Percentiles rank a stretch among this genome's conserved stretches.
Conservation (phyloP, 2,797 vertebrate genomes). For the Artibeus jamaicensis region DNA sequence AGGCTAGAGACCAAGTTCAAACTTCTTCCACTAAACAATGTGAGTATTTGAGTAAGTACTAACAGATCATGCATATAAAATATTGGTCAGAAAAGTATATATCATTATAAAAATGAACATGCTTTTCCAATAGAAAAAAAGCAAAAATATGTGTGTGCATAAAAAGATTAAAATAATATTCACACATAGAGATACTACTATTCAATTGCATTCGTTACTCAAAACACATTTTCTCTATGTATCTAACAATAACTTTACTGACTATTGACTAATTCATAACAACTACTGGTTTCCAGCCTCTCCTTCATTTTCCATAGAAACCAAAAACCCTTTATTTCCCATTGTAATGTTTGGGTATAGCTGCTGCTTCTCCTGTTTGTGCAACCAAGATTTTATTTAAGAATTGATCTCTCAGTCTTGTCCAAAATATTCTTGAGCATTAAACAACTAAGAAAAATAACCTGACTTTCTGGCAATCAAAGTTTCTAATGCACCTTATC, state of each 20-base stretch:
- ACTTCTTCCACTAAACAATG: neutral
- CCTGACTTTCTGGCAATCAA: neutral
- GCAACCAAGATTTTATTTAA: neutral
- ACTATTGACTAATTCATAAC: neutral
- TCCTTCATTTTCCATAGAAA: neutral
- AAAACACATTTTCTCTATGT: neutral
- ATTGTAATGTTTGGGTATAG: neutral
- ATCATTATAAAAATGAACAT: neutral
- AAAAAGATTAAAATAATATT: neutral
- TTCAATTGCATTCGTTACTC: neutral
- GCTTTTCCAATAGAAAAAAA: conserved; percentile 28
- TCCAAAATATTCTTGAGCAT: neutral
- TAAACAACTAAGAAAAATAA: neutral
- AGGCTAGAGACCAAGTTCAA: neutral
- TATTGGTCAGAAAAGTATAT: neutral
- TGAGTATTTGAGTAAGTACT: neutral
- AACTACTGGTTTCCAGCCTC: neutral
- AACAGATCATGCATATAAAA: neutral
- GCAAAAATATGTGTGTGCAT: neutral
- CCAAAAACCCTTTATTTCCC: neutral
- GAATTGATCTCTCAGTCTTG: neutral
- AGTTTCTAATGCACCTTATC: neutral
- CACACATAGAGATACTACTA: neutral
- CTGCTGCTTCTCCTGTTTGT: neutral
- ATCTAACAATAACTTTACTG: neutral